Evolutionary conservation across 2,797 vertebrate genomes (phyloP).

Genomic region (Intellagama lesueurii): DNA sequence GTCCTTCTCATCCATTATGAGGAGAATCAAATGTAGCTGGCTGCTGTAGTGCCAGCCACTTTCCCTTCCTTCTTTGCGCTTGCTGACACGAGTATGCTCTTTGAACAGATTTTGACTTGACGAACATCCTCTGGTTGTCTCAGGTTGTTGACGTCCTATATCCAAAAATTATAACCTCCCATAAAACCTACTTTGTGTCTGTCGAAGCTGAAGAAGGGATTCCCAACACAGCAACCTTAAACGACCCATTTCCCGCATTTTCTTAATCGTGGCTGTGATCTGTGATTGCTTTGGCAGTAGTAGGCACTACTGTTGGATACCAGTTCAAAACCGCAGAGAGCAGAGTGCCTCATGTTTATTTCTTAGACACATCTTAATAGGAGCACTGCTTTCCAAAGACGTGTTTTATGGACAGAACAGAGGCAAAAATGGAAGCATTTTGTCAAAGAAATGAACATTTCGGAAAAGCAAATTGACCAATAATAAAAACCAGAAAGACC

Average conservation of each 20-base stretch:
- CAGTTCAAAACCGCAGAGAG: background rate
- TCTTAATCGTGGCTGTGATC: background rate
- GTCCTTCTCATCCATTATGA: background rate
- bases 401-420: background rate
- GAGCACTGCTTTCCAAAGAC: background rate
- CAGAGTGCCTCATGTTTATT: background rate
- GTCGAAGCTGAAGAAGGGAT: background rate
- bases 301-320: background rate
- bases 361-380: background rate
- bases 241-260: background rate
- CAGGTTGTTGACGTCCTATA: background rate
- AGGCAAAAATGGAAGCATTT: background rate
- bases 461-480: background rate
- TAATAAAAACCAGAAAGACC: background rate
- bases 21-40: background rate
- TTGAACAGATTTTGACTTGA: background rate
- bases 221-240: background rate
- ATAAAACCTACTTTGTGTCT: background rate
- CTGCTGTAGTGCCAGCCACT: background rate
- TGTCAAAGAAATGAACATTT: background rate
- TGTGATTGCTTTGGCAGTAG: background rate
- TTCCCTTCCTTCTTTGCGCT: background rate
- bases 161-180: background rate
- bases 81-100: background rate
- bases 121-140: background rate